Evolutionary conservation across 2,797 vertebrate species (phyloP).

Genomic region (Syngnathus rostellatus): DNA sequence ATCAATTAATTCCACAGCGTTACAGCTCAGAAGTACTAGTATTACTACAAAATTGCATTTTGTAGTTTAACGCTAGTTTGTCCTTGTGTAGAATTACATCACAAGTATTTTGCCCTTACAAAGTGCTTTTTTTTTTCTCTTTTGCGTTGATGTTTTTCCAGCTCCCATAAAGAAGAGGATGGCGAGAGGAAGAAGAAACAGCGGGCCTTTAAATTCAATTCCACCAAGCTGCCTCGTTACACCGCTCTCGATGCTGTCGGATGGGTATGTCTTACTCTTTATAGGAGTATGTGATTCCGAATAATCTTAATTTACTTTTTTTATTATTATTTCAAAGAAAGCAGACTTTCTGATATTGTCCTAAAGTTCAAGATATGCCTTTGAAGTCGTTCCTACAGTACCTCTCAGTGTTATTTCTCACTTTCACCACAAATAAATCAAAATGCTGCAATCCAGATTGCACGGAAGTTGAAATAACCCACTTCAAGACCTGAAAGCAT

Average conservation of each 20-base stretch:
- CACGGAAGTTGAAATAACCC: too few species aligned
- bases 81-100: neutral
- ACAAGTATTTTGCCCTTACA: neutral
- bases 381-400: neutral
- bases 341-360: too few species aligned
- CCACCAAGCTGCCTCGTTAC: conserved; percentile 59
- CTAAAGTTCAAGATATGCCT: neutral
- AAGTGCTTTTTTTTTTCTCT: neutral
- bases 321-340: too few species aligned
- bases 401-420: neutral
- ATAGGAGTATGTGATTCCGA: neutral
- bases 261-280: conserved; percentile 65
- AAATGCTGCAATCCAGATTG: neutral
- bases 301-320: neutral
- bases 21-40: neutral
- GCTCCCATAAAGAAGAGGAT: conserved; percentile 61
- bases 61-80: neutral
- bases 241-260: conserved; percentile 77
- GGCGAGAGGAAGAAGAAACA: conserved; percentile 60
- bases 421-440: neutral
- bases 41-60: neutral
- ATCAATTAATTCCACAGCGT: neutral
- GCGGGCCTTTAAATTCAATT: conserved; percentile 65
- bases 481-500: too few species aligned
- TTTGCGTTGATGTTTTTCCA: conserved; percentile 20